phyloP scores from a whole-genome alignment of 1,140 invertebrate genomes.

The Teleopsis dalmanni region DNA sequence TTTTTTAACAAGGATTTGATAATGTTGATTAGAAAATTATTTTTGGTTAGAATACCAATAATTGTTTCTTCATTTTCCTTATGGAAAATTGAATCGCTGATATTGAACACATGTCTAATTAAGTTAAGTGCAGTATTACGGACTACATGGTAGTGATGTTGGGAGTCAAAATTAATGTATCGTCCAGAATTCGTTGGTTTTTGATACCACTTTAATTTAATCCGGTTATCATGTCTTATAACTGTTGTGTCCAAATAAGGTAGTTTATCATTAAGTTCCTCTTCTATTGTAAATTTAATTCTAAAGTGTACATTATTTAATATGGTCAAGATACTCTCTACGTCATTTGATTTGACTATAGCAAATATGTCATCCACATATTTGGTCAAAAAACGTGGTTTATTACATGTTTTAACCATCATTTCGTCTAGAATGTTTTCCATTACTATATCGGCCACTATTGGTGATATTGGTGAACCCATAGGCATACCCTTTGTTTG shows the following conservation, averaged over 20 bases:
- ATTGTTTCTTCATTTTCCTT: background rate
- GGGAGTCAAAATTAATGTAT: background rate
- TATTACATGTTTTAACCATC: background rate
- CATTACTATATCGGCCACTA: background rate
- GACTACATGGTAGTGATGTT: background rate
- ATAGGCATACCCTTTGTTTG: background rate
- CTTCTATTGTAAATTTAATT: background rate
- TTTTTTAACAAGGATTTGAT: background rate
- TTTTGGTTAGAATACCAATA: background rate
- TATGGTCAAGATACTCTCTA: background rate
- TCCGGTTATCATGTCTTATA: background rate
- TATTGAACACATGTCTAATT: too few species aligned
- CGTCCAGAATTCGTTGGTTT: background rate
- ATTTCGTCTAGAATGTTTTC: background rate
- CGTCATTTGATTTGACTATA: background rate
- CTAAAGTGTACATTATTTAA: background rate
- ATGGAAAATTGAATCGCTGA: background rate
- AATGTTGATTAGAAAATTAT: background rate
- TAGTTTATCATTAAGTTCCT: background rate
- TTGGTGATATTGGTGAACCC: background rate
- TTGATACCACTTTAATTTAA: background rate
- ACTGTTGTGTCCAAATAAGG: background rate
- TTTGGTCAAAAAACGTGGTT: too few species aligned
- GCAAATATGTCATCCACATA: background rate
- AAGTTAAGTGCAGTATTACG: too few species aligned